Base-by-base conservation (phyloP, 1,140 invertebrate species). In the Aphelinus certus region DNA sequence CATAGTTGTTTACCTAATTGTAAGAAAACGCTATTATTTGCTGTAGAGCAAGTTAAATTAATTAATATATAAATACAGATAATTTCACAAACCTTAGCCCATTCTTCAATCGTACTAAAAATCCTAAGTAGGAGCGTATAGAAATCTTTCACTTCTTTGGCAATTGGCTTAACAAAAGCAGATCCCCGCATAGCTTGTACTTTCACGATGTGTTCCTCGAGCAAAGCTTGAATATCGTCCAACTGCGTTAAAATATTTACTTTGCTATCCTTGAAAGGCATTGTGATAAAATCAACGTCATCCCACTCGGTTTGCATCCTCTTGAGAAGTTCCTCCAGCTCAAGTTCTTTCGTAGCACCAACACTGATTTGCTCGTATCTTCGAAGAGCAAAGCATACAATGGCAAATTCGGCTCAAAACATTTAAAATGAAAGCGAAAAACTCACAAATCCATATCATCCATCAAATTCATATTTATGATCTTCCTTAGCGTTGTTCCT, bases 161-260 rank as follows among this genome's bases (percentile, higher is more conserved):
- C 93, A 85, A 96, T 95, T 4, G 95, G 96, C 86, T 96, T 96
- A 48, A 97, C 95, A 86, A 96, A 97, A 2, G 95, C 94, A 0
- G 95, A 97, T 4, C 95, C 95, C 79, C 95, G 90, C 94, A 97
- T 97, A 1, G 93, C 92, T 80, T 97, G 91, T 7, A 95, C 95
- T 86, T 96, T 96, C 1, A 97, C 90, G 64, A 97, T 93, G 80
- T 97, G 96, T 83, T 97, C 95, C 84, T 97, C 96, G 7, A 97
- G 87, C 49, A 97, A 80, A 43, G 93, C 90, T 87, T 96, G 94
- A 79, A 97, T 93, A 79, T 97, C 95, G 85, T 97, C 95, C 49
- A 97, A 85, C 51, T 92, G 92, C 6, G 92, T 92, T 10, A 97
- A 87, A 83, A 97, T 96, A 73, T 88, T 88, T 2, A 95, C 93